These are phyloP conservation scores for Ochotona princeps DNA, from an alignment of 2,113 vertebrate species.

Conservation along the genomic window DNA sequence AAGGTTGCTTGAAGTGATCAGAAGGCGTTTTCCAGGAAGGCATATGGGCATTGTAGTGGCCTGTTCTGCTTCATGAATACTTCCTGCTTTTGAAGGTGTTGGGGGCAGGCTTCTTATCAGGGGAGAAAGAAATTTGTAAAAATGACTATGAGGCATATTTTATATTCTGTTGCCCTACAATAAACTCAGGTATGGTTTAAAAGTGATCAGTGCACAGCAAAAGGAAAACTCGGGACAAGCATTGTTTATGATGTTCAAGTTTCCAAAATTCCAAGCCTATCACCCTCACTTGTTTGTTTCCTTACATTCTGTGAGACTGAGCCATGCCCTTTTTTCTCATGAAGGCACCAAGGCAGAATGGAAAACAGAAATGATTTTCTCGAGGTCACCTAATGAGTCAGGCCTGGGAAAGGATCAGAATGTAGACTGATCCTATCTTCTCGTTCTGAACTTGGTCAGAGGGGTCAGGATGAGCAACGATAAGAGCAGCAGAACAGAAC, in stretches of 20 bases:
- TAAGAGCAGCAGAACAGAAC: background rate
- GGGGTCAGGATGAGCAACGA: slow-evolving; percentile 54
- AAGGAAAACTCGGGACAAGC: background rate
- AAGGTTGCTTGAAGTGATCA: background rate
- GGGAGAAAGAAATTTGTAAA: background rate
- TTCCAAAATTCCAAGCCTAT: background rate
- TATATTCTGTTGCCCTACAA: background rate
- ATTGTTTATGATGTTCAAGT: background rate
- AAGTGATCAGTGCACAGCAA: background rate
- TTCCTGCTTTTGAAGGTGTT: slow-evolving; percentile 35
- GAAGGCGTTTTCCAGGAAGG: background rate
- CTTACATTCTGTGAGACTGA: slow-evolving; percentile 53
- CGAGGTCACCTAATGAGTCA: slow-evolving; percentile 78
- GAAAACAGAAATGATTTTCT: slow-evolving; percentile 74
- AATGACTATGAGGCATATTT: background rate
- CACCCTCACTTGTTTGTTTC: background rate
- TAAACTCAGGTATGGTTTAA: slow-evolving; percentile 9
- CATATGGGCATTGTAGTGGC: background rate
- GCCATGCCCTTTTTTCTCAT: slow-evolving; percentile 56
- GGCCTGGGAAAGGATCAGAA: slow-evolving; percentile 65
- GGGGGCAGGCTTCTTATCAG: background rate
- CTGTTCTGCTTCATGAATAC: background rate
- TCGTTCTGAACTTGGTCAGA: slow-evolving; percentile 54
- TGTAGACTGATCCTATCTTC: slow-evolving; percentile 68
- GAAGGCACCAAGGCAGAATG: slow-evolving; percentile 57